Base-by-base conservation (phyloP, 2,888 invertebrate species). In the Laspeyria flexula region DNA sequence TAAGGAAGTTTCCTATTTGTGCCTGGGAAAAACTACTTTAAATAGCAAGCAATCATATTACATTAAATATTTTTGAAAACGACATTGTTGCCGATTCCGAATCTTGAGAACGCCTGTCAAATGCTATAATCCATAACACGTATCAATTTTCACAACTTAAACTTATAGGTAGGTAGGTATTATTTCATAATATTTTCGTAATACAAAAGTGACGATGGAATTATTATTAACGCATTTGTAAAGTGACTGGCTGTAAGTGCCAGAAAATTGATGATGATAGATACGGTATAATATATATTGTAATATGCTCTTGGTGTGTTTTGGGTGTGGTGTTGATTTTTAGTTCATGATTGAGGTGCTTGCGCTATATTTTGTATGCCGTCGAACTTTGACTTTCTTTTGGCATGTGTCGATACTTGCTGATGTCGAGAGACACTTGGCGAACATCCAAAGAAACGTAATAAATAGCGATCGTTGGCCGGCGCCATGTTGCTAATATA, bases 351-450 rank as follows among this genome's bases (percentile, higher is more conserved):
- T 60, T 67, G 29, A 64, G 56, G 49, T 52, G 53, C 42, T 51
- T 50, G 60, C 39, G 41, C 52, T 56, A 54, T 68, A 59, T 49
- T 55, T 55, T 51, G 62, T 68, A 81, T 81, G 85, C 83, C 85
- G 81, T 84, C 87, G 86, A 90, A 89, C 88, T 88, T 86, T 85
- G 88, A 83, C 88, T 90, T 89, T 90, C 84, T 83, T 85, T 82
- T 83, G 84, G 86, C 85, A 81, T 77, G 76, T 80, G 75, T 81
- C 79, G 78, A 80, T 74, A 76, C 68, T 73, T 65, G 67, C 71
- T 71, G 75, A 75, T 78, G 75, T 79, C 76, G 77, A 80, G 66
- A 77, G 73, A 71, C 71, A 71, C 64, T 85, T 91, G 91, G 91
- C 88, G 55, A 39, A 15, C 39, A 47, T 83, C 91, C 91, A 91